Conservation (phyloP, 2,888 invertebrate genomes). For the Acheta domesticus region DNA sequence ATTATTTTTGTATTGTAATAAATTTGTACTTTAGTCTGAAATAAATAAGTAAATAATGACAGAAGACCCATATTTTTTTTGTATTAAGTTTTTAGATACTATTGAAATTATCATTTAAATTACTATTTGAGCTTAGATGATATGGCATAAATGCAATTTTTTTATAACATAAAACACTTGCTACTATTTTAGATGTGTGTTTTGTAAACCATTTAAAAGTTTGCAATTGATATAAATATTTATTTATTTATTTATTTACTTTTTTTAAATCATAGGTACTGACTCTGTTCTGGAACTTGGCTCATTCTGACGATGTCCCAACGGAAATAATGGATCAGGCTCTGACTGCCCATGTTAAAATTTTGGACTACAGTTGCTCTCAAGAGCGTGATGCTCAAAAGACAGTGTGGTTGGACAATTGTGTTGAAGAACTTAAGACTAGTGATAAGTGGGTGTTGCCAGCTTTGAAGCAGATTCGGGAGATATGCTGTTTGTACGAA, state of each 20-base stretch:
- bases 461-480: constrained; percentile 90
- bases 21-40: too few relatives aligned
- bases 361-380: constrained; percentile 95
- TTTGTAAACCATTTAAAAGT: background rate
- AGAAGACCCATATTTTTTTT: too few relatives aligned
- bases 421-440: constrained; percentile 89
- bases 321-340: constrained; percentile 98
- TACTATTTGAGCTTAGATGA: too few relatives aligned
- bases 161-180: too few relatives aligned
- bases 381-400: constrained; percentile 96
- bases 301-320: constrained; percentile 92
- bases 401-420: constrained; percentile 90
- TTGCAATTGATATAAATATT: too few relatives aligned
- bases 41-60: too few relatives aligned
- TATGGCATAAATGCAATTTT: too few relatives aligned
- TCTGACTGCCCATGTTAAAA: constrained; percentile 90
- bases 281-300: constrained; percentile 93
- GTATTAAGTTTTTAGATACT: too few relatives aligned
- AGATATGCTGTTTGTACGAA: constrained; percentile 93
- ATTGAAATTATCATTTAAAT: too few relatives aligned
- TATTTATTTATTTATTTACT: background rate
- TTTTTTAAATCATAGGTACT: constrained; percentile 60
- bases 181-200: background rate
- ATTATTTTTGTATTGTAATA: too few relatives aligned
- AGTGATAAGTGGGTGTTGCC: constrained; percentile 91